Conservation (phyloP, 2,113 vertebrate genomes). For the Eupsittula cactorum region DNA sequence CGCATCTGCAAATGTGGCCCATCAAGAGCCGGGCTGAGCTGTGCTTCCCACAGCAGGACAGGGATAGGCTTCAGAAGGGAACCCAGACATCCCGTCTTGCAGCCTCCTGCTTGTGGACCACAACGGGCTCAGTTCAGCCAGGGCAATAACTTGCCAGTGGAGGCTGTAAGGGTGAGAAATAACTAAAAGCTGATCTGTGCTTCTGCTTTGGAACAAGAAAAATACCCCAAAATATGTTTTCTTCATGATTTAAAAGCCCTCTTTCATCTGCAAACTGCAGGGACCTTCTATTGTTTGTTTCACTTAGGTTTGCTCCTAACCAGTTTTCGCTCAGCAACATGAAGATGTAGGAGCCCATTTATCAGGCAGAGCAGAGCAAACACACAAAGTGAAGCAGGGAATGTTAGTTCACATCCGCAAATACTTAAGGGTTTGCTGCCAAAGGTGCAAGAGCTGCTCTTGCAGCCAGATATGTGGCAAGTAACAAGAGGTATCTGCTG, state of each 20-base stretch:
- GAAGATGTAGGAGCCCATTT: background rate
- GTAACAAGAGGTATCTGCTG: background rate
- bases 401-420: background rate
- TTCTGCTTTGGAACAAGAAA: background rate
- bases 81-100: slow-evolving; percentile 38
- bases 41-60: background rate
- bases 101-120: background rate
- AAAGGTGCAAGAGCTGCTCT: background rate
- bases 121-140: background rate
- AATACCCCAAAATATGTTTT: background rate
- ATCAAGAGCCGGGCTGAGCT: background rate
- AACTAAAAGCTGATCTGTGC: background rate
- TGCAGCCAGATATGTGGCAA: background rate
- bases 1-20: background rate
- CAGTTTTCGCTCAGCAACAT: background rate
- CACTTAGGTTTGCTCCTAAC: background rate
- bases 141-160: background rate
- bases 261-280: slow-evolving; percentile 6
- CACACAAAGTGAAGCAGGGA: background rate
- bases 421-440: background rate
- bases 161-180: background rate
- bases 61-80: slow-evolving; percentile 1
- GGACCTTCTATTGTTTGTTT: background rate
- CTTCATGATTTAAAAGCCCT: background rate
- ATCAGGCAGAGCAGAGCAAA: background rate